A percentile compares a stretch with the other conserved stretches of the same genome.
These are phyloP conservation scores for Dunckerocampus dactyliophorus DNA, from an alignment of 2,113 vertebrate species.

Conservation along the genomic window DNA sequence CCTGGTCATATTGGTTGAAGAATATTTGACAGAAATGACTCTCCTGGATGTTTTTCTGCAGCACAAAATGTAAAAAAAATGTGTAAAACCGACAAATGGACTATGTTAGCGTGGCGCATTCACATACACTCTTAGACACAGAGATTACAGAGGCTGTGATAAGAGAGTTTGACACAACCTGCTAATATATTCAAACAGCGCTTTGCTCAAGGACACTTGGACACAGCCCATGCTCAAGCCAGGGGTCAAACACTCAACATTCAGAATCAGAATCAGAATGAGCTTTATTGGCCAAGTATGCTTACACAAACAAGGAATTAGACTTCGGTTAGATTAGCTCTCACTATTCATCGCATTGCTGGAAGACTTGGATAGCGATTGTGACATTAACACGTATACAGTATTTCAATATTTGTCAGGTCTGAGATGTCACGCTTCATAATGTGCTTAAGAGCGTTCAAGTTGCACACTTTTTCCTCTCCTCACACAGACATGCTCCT, in stretches of 20 bases:
- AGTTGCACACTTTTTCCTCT: slow-evolving; percentile 12
- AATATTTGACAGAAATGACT: slow-evolving; percentile 7
- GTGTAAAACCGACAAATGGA: not conserved
- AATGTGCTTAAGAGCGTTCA: not conserved
- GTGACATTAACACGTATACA: not conserved
- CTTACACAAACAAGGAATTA: too few species aligned
- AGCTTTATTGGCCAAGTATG: too few species aligned
- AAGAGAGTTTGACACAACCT: not conserved
- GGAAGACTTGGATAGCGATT: not conserved
- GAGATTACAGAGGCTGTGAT: not conserved
- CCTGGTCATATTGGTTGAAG: slow-evolving; percentile 8
- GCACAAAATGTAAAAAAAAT: slow-evolving; percentile 15
- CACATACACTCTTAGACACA: not conserved
- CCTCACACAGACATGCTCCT: slow-evolving; percentile 6
- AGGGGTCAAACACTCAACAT: not conserved
- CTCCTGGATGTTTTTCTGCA: not conserved
- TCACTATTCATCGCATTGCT: too few species aligned
- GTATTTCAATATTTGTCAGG: slow-evolving; percentile 1
- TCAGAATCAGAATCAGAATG: too few species aligned
- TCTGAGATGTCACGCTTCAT: slow-evolving; percentile 3
- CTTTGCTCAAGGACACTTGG: not conserved
- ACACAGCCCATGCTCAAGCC: not conserved
- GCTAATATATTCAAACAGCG: not conserved
- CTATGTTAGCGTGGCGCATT: not conserved
- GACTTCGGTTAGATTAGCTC: too few species aligned